phyloP scores from a whole-genome alignment of 2,113 vertebrate species.

The Campylorhamphus procurvoides region DNA sequence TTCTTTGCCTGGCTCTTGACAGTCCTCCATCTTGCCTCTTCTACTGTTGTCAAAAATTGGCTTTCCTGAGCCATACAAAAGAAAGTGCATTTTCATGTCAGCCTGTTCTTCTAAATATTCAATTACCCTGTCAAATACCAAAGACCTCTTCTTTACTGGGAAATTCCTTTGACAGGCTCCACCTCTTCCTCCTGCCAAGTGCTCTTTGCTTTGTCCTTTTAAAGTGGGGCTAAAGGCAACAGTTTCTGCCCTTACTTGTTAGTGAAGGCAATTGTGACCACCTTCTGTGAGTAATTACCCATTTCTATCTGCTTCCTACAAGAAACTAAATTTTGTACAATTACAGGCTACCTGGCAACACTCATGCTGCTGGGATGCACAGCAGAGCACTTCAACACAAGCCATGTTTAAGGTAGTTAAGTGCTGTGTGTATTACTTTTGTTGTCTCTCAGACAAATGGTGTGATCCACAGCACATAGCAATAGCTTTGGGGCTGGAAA shows the following conservation, averaged over 20 bases:
- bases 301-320: not conserved
- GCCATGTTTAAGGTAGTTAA: not conserved
- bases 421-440: not conserved
- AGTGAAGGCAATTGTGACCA: constrained; percentile 37
- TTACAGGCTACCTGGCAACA: not conserved
- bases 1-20: rapidly evolving
- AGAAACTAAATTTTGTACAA: constrained; percentile 5
- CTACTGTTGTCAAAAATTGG: not conserved
- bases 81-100: constrained; percentile 24
- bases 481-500: not conserved
- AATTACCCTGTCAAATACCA: constrained; percentile 55
- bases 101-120: constrained; percentile 9
- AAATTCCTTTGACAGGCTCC: constrained; percentile 37
- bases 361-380: not conserved
- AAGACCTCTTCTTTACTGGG: constrained; percentile 19
- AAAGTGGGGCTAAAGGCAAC: constrained; percentile 35
- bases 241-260: constrained; percentile 45
- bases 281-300: constrained; percentile 52
- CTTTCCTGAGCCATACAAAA: constrained; percentile 1
- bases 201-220: constrained; percentile 32
- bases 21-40: not conserved
- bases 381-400: not conserved
- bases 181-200: constrained; percentile 43
- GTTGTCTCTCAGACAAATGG: not conserved
- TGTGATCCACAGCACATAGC: rapidly evolving